Evolutionary conservation across 1,140 invertebrate species (phyloP).

Genomic region (Zophobas morio): DNA sequence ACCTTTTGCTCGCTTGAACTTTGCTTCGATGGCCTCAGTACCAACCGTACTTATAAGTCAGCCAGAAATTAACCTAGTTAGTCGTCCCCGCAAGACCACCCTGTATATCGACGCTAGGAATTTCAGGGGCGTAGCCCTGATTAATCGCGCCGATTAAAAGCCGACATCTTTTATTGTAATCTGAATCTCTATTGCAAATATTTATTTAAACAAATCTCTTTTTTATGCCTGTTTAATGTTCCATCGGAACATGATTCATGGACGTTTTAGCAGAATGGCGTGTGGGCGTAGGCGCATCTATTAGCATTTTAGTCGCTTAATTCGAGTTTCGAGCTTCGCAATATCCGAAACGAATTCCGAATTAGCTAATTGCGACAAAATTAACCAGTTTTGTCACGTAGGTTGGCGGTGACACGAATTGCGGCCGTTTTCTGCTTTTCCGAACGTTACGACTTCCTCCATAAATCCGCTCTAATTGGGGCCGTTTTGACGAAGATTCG

Average conservation of each 20-base stretch:
- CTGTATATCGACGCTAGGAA: neutral
- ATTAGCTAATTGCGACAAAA: neutral
- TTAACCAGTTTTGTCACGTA: conserved; percentile 3
- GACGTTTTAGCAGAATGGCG: conserved; percentile 18
- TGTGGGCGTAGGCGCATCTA: conserved; percentile 20
- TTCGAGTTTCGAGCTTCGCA: neutral
- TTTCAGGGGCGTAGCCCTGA: neutral
- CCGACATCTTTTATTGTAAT: conserved; percentile 25
- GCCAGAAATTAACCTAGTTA: neutral
- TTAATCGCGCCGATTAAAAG: conserved; percentile 28
- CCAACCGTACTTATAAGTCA: too few relatives aligned
- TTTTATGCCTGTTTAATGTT: conserved; percentile 34
- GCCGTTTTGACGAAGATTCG: conserved; percentile 5
- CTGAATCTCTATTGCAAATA: conserved; percentile 16
- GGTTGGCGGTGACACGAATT: neutral
- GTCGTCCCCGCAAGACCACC: neutral
- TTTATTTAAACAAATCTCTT: conserved; percentile 31
- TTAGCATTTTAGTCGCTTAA: conserved; percentile 36
- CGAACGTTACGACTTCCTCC: conserved; percentile 24
- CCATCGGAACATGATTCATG: conserved; percentile 27
- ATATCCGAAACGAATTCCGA: neutral
- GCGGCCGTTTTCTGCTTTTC: neutral
- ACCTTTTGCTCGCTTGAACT: neutral
- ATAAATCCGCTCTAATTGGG: conserved; percentile 28
- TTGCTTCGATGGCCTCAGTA: neutral